A percentile compares a stretch with the other conserved stretches of the same genome.
Conservation (phyloP, 2,797 vertebrate genomes). For the Neosalanx taihuensis region DNA sequence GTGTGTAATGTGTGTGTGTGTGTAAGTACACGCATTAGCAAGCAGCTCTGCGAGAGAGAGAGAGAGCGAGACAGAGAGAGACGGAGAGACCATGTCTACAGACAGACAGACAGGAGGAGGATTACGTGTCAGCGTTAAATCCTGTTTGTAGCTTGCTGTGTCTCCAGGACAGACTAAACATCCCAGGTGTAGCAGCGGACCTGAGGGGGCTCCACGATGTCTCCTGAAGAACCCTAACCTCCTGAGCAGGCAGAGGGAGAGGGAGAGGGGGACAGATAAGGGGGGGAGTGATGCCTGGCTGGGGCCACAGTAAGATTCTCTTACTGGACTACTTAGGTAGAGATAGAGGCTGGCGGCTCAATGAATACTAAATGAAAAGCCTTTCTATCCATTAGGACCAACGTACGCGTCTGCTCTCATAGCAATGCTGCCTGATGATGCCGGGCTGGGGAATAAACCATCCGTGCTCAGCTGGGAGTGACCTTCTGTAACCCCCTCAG, state of each 20-base stretch:
- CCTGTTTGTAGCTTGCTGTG: conserved; percentile 3
- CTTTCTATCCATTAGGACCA: neutral
- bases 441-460: neutral
- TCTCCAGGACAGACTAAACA: conserved; percentile 9
- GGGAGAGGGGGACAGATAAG: neutral
- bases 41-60: neutral
- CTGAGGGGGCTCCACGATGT: neutral
- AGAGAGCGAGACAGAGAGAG: neutral
- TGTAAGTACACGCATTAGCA: neutral
- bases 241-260: neutral
- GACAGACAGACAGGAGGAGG: conserved; percentile 4
- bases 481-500: neutral
- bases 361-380: conserved; percentile 1
- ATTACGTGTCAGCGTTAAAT: conserved; percentile 5
- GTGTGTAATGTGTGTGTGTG: neutral
- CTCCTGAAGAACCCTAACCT: neutral
- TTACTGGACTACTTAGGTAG: neutral
- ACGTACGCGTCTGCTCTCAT: neutral
- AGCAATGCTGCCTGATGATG: no score
- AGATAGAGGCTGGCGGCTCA: neutral
- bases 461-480: neutral
- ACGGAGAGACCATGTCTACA: neutral
- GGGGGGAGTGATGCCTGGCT: neutral
- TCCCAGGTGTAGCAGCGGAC: neutral
- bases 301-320: neutral